Evolutionary conservation across 2,797 vertebrate genomes (phyloP), one percentile per base, ranked within the genome.

Genomic region (Coranthus polyacanthus): DNA sequence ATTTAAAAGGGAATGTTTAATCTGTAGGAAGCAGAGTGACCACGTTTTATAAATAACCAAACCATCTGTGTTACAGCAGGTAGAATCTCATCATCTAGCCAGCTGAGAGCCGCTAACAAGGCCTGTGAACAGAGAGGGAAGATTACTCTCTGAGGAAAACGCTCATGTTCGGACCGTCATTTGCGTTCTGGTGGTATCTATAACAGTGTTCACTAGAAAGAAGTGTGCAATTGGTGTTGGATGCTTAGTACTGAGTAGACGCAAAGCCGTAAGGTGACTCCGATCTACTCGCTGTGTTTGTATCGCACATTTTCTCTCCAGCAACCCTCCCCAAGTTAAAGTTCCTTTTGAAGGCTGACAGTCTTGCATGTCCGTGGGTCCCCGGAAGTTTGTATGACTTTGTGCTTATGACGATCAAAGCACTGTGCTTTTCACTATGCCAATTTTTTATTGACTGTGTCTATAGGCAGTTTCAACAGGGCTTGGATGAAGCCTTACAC

Each of bases 51-150:
- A 38, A 59, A 56, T 78, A 61, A 77, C 26, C 29, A 75, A 82
- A 79, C 65, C 57, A 80, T 84, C 73, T 75, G 80, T 74, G 56
- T 69, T 69, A 61, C 75, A 80, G 80, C 70, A 78, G 74, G 70
- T 72, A 46, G 43, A 68, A 72, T 77, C 74, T 86, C 78, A 76
- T 80, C 75, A 76, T 69, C 74, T 68, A 72, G 68, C 64, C 67
- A 60, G 68, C 60, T 79, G 74, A 86, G 73, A 72, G 82, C 47
- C 59, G 42, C 60, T 62, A 70, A 63, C 67, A 74, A 74, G 66
- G 45, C 59, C 65, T 67, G 73, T 49, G n/a, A 68, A 68, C 63
- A 69, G 45, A 82, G 41, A 79, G 42, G 49, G 21, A 56, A 75
- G 66, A 88, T 81, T 82, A 81, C 41, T 62, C 66, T 82, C 70